These are phyloP conservation scores for Prietella phreatophila DNA, from an alignment of 2,113 vertebrate genomes.

Conservation along the genomic window DNA sequence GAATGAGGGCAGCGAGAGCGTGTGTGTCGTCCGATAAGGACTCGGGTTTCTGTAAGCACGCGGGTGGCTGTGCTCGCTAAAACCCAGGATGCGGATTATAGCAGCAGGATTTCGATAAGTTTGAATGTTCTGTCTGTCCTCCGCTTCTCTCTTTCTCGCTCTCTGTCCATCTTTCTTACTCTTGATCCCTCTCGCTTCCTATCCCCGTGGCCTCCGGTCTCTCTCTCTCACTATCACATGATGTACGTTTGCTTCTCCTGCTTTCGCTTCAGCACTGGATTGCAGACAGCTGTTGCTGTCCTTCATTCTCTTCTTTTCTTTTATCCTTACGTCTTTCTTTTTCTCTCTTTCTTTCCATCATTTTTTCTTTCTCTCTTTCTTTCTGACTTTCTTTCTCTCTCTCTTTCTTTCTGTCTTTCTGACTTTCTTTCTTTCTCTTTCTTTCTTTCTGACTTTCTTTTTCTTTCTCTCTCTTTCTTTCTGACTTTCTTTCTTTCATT, in stretches of 20 bases:
- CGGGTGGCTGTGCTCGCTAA: slow-evolving; percentile 51
- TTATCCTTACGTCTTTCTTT: neutral
- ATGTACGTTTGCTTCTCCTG: neutral
- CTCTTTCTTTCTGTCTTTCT: too few relatives aligned
- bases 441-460: neutral
- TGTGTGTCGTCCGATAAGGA: slow-evolving; percentile 32
- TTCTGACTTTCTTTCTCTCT: neutral
- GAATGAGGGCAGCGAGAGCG: slow-evolving; percentile 32
- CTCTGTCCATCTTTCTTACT: slow-evolving; percentile 35
- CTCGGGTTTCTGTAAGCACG: slow-evolving; percentile 10
- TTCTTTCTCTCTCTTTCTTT: neutral
- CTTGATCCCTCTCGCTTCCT: neutral
- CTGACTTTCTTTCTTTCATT: neutral
- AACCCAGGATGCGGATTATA: slow-evolving; percentile 61
- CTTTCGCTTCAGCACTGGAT: neutral
- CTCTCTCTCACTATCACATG: neutral
- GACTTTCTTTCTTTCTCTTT: neutral
- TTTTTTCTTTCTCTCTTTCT: neutral
- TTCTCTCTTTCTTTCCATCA: too few relatives aligned
- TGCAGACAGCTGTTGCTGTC: neutral
- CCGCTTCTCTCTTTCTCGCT: slow-evolving; percentile 52
- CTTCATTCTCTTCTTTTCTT: too few relatives aligned
- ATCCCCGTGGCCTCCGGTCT: neutral
- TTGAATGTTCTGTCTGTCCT: slow-evolving; percentile 56
- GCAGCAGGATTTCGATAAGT: slow-evolving; percentile 63